A percentile compares a stretch with the other conserved stretches of the same genome.
Conservation (phyloP, 2,888 invertebrate species). For the Muscina levida region DNA sequence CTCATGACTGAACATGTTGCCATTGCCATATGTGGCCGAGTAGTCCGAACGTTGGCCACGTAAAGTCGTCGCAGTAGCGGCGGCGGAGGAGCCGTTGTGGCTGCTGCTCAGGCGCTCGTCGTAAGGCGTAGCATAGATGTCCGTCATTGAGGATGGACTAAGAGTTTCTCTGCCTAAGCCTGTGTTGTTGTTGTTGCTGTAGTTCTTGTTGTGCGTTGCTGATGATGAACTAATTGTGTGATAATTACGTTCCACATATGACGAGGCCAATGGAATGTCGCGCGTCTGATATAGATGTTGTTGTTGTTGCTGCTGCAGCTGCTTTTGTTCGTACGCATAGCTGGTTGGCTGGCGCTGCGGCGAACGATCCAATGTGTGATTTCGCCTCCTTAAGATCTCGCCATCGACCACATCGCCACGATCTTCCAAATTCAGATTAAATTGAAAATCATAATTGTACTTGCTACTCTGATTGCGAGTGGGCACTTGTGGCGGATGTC, state of each 20-base stretch:
- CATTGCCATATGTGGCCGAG: constrained; percentile 68
- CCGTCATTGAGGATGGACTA: constrained; percentile 60
- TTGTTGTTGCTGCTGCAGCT: constrained; percentile 45
- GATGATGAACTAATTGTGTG: constrained; percentile 76
- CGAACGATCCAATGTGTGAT: constrained; percentile 54
- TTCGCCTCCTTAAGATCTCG: neutral
- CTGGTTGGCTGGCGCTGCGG: constrained; percentile 57
- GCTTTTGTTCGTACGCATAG: constrained; percentile 25
- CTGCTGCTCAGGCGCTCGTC: constrained; percentile 51
- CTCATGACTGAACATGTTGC: constrained; percentile 71
- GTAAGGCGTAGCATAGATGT: constrained; percentile 64
- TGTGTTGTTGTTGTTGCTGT: constrained; percentile 65
- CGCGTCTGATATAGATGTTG: constrained; percentile 70
- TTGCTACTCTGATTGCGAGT: constrained; percentile 67
- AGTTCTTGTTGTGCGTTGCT: constrained; percentile 64
- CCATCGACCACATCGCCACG: constrained; percentile 9
- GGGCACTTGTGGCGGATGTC: constrained; percentile 55
- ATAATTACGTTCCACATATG: constrained; percentile 78
- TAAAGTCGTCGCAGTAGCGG: constrained; percentile 28
- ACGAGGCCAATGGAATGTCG: constrained; percentile 73
- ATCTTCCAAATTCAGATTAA: constrained; percentile 74
- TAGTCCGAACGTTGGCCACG: constrained; percentile 56
- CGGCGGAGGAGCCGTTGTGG: constrained; percentile 47
- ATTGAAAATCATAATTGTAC: constrained; percentile 76
- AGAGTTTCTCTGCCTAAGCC: constrained; percentile 68